phyloP scores from a whole-genome alignment of 2,113 vertebrate genomes.

The Ranitomeya imitator region DNA sequence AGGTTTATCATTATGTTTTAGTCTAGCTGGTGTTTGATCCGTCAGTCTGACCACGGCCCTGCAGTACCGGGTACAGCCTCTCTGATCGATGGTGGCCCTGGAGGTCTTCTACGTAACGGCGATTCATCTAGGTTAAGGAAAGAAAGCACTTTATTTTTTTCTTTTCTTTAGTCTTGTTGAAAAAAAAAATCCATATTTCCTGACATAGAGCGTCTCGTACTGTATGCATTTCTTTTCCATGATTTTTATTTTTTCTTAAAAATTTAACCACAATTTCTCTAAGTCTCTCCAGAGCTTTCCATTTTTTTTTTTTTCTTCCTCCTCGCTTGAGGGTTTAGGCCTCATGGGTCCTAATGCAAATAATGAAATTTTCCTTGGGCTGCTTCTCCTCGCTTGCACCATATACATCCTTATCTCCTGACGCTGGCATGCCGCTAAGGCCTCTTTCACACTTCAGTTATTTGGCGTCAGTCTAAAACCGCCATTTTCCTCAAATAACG shows the following conservation, averaged over 20 bases:
- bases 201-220: background rate
- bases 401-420: background rate
- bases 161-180: background rate
- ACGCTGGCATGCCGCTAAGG: background rate
- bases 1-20: no score
- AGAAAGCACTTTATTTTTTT: no score
- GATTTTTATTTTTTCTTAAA: background rate
- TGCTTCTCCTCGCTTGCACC: background rate
- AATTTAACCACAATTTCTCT: background rate
- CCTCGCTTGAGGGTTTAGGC: background rate
- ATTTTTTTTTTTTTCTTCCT: no score
- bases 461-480: no score
- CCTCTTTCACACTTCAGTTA: no score
- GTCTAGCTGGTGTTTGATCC: no score
- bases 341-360: background rate
- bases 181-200: background rate
- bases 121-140: no score
- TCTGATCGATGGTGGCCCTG: no score
- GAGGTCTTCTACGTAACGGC: no score
- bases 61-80: no score
- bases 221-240: background rate
- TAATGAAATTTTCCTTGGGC: conserved; percentile 15
- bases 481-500: no score
- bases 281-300: background rate
- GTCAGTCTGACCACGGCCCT: no score